These are phyloP conservation scores for Cephus pygmeus DNA, from an alignment of 2,888 invertebrate species.

Conservation along the genomic window DNA sequence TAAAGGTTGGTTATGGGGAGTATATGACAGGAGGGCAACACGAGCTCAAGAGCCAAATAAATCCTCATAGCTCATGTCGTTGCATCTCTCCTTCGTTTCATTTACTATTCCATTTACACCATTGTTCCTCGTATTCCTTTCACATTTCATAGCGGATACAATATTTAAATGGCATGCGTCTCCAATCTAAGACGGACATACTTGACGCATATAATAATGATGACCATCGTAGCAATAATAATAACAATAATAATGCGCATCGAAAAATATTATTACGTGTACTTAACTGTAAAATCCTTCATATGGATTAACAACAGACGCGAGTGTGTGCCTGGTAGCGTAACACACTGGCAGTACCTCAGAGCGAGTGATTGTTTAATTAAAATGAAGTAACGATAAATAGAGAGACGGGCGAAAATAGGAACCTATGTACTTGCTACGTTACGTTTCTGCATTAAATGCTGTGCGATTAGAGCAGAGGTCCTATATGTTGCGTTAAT, in stretches of 20 bases:
- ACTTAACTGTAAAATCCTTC: conserved; percentile 29
- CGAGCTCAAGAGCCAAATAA: conserved; percentile 35
- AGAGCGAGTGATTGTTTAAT: background rate
- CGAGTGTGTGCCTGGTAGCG: background rate
- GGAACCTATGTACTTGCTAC: too few relatives aligned
- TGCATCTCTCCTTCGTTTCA: background rate
- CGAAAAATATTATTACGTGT: conserved; percentile 35
- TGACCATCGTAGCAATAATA: background rate
- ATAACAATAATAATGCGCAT: conserved; percentile 17
- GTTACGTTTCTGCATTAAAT: background rate
- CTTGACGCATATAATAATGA: background rate
- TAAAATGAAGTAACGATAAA: background rate
- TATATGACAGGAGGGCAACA: background rate
- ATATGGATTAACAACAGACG: background rate
- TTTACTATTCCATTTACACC: background rate
- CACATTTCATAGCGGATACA: background rate
- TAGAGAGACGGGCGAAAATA: background rate
- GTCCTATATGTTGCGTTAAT: background rate
- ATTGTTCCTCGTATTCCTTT: background rate
- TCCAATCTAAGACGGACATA: background rate
- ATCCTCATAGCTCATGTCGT: conserved; percentile 27
- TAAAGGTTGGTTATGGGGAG: conserved; percentile 30
- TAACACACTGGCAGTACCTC: background rate
- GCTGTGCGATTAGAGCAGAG: background rate
- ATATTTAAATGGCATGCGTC: background rate